These are phyloP conservation scores for Steatornis caripensis DNA, from an alignment of 2,113 vertebrate species.

Conservation along the genomic window DNA sequence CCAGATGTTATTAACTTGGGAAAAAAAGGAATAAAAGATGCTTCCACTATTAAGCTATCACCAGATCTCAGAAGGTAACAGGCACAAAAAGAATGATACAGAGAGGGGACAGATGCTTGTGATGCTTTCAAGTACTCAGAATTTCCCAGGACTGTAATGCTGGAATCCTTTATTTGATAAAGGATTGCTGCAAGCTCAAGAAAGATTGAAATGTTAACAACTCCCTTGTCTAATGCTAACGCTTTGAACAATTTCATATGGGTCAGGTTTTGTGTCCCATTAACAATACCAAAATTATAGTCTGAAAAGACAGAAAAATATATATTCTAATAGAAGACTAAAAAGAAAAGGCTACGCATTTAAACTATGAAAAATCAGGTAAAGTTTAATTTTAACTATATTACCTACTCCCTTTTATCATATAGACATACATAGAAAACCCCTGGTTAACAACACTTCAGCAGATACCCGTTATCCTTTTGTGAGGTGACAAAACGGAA, in stretches of 20 bases:
- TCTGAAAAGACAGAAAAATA: background rate
- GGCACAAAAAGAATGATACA: background rate
- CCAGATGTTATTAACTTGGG: background rate
- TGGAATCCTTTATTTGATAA: background rate
- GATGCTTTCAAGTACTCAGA: background rate
- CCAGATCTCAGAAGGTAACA: background rate
- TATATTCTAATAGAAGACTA: background rate
- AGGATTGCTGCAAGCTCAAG: background rate
- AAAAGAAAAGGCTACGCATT: background rate
- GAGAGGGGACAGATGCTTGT: background rate
- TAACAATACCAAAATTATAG: background rate
- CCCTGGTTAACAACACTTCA: background rate
- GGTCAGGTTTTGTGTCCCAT: background rate
- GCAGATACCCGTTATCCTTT: background rate
- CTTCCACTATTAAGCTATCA: background rate
- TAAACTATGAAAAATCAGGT: background rate
- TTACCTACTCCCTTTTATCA: background rate
- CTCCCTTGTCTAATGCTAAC: background rate
- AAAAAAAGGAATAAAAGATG: background rate
- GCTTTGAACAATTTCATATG: background rate
- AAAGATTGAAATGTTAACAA: background rate
- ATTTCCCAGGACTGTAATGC: background rate
- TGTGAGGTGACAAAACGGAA: background rate
- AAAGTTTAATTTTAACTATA: background rate
- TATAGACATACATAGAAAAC: background rate